Evolutionary conservation across 2,797 vertebrate species (phyloP), one percentile per base, ranked within the genome.

Genomic region (Sphenopsis melanotis): DNA sequence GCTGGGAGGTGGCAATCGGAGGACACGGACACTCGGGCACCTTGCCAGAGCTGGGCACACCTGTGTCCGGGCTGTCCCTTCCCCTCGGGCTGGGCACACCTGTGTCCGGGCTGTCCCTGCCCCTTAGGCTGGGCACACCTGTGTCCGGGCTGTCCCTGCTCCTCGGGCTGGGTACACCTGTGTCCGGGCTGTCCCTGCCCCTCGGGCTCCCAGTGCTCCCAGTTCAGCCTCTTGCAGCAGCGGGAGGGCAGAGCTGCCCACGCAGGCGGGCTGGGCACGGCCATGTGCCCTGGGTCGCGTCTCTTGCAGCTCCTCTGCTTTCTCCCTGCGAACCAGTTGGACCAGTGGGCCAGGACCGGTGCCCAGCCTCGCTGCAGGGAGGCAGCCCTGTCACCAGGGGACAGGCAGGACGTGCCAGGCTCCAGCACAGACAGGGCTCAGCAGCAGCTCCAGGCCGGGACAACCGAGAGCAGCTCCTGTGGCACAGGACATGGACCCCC

Each of bases 251-350:
- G 49, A 77, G 46, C 76, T 78, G 36, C 80, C 71, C 3, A 1
- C 16, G 1, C 27, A 30, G 65, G 20, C 4, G 3, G n/a, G 79
- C 69, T 30, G 80, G 83, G 68, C 72, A 34, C 6, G 0, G 63
- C 11, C 0, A 2, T 8, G 68, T 7, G 29, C 78, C 1, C 0
- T 18, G 30, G 37, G 7, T 29, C 0, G 0, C 4, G 36, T 29
- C 81, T 83, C 65, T 56, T 2, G 4, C 18, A 44, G 41, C 72
- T 83, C 47, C 69, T 85, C 57, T 41, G 89, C 91, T 96, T 94
- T 95, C 91, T 93, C 93, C 52, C 64, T 2, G 26, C 9, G 6
- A 95, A 92, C 89, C 96, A 91, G 95, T 57, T 0, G 9, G 83
- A 82, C 82, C 60, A 6, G 91, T 3, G 6, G 53, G 80, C 1